phyloP scores from a whole-genome alignment of 2,797 vertebrate genomes.

The Scomberomorus guttatus region DNA sequence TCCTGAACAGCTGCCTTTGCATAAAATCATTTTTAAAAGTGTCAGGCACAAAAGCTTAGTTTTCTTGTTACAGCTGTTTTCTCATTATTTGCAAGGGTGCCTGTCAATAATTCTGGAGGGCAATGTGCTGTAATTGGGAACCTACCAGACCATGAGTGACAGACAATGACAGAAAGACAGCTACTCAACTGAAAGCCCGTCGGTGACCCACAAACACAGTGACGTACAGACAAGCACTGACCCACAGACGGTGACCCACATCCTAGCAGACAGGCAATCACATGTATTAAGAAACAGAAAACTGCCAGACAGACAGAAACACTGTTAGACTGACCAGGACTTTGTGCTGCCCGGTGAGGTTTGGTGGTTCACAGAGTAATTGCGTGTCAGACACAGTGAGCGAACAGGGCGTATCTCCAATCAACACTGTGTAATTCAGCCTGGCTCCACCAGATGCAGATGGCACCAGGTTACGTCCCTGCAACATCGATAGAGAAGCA shows the following conservation, averaged over 20 bases:
- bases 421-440: conserved; percentile 95
- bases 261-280: conserved; percentile 47
- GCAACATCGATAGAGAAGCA: conserved; percentile 36
- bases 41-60: conserved; percentile 14
- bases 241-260: conserved; percentile 71
- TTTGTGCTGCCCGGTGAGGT: conserved; percentile 95
- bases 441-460: conserved; percentile 92
- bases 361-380: conserved; percentile 95
- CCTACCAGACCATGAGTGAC: conserved; percentile 74
- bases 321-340: conserved; percentile 83
- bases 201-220: conserved; percentile 75
- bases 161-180: conserved; percentile 72
- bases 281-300: conserved; percentile 27
- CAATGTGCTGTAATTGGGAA: conserved; percentile 61
- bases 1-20: conserved; percentile 13
- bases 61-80: conserved; percentile 38
- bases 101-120: conserved; percentile 68
- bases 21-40: conserved; percentile 10
- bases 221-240: conserved; percentile 56
- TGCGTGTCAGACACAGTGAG: conserved; percentile 96
- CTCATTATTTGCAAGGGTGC: conserved; percentile 55
- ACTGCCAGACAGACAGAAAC: neutral
- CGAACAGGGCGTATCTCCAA: conserved; percentile 92
- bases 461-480: conserved; percentile 96
- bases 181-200: conserved; percentile 66